These are phyloP conservation scores for Enteromius radiatus DNA, from an alignment of 2,797 vertebrate genomes.

Conservation along the genomic window DNA sequence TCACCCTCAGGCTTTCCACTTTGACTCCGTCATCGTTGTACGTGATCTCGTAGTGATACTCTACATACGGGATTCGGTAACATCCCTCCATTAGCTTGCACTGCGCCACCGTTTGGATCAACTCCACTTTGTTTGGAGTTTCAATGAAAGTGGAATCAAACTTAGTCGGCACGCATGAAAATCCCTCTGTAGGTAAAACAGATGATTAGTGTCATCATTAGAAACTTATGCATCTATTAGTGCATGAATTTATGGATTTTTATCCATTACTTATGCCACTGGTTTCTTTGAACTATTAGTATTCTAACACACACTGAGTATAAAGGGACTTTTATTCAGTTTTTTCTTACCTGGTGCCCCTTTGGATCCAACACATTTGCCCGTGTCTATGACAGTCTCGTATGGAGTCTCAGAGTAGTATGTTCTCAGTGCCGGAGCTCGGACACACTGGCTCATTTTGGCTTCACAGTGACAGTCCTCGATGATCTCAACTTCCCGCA, in stretches of 20 bases:
- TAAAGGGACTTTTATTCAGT: not conserved
- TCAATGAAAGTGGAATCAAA: slow-evolving; percentile 78
- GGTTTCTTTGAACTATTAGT: not conserved
- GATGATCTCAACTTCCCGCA: slow-evolving; percentile 77
- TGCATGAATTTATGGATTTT: not conserved
- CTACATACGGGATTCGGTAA: slow-evolving; percentile 74
- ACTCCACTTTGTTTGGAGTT: slow-evolving; percentile 74
- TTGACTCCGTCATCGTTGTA: slow-evolving; percentile 68
- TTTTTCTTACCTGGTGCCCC: slow-evolving; percentile 70
- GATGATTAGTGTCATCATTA: not conserved
- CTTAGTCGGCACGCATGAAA: slow-evolving; percentile 79
- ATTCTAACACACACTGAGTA: not conserved
- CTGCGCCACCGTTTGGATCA: slow-evolving; percentile 69
- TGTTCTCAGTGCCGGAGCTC: slow-evolving; percentile 77
- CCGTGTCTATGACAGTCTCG: slow-evolving; percentile 76
- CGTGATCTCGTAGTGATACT: slow-evolving; percentile 76
- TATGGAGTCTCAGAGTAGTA: slow-evolving; percentile 79
- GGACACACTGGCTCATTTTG: slow-evolving; percentile 70
- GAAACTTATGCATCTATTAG: not conserved
- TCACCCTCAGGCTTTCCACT: slow-evolving; percentile 77
- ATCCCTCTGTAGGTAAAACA: slow-evolving; percentile 68
- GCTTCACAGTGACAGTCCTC: slow-evolving; percentile 79
- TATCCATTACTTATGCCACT: not conserved
- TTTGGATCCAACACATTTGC: slow-evolving; percentile 77
- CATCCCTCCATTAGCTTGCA: slow-evolving; percentile 80